Conservation (phyloP, 1,140 invertebrate genomes). For the Glossosoma conforme region DNA sequence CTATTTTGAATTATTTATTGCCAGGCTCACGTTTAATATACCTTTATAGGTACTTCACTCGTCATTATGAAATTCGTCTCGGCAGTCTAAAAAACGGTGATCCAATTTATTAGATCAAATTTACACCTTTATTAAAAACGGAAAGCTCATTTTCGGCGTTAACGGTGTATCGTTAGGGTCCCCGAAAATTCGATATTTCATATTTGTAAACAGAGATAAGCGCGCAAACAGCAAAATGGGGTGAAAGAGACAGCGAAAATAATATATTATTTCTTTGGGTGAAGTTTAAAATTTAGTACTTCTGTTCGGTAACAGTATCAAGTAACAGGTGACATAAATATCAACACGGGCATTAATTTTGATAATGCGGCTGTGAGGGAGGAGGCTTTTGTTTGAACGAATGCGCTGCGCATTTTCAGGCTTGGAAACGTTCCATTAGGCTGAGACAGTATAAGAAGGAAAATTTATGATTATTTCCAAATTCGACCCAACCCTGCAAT, state of each 20-base stretch:
- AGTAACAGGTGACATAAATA: constrained; percentile 19
- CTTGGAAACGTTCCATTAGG: neutral
- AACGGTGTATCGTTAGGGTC: neutral
- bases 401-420: constrained; percentile 3
- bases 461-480: constrained; percentile 5
- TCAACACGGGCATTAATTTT: constrained; percentile 17
- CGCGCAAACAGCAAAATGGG: neutral
- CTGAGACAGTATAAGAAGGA: neutral
- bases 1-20: no score
- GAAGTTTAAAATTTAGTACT: constrained; percentile 16
- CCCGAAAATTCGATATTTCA: constrained; percentile 8
- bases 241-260: neutral
- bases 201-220: constrained; percentile 4
- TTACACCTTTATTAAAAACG: constrained; percentile 1
- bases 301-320: constrained; percentile 8
- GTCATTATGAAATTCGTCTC: no score
- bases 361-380: constrained; percentile 1
- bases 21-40: no score
- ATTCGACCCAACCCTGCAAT: constrained; percentile 2
- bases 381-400: neutral
- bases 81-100: no score
- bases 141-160: neutral
- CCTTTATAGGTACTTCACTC: no score
- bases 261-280: constrained; percentile 12
- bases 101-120: no score